phyloP scores from a whole-genome alignment of 2,797 vertebrate species.

The Cossypha caffra region DNA sequence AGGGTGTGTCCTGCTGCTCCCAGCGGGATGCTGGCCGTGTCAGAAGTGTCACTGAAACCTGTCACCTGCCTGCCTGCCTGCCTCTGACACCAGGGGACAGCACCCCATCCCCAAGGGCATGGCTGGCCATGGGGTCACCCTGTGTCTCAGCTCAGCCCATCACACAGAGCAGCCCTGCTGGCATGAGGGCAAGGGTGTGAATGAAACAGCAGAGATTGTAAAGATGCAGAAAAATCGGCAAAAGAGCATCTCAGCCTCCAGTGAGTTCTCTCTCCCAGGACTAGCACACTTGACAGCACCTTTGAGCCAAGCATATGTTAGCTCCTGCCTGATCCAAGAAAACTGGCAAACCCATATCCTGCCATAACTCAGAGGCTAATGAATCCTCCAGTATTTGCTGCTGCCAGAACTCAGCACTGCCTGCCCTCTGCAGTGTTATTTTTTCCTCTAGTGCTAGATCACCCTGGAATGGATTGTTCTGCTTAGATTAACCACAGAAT shows the following conservation, averaged over 20 bases:
- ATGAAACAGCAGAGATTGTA: background rate
- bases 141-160: background rate
- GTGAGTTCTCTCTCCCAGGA: background rate
- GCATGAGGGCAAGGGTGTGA: background rate
- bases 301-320: conserved; percentile 19
- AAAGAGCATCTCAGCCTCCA: background rate
- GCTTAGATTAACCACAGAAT: conserved; percentile 37
- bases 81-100: background rate
- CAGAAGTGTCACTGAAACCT: background rate
- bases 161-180: fast-evolving
- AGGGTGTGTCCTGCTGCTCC: background rate
- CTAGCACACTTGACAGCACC: background rate
- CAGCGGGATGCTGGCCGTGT: fast-evolving
- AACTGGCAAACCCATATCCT: background rate
- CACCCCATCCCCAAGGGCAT: background rate
- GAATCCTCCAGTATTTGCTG: conserved; percentile 10
- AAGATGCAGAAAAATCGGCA: background rate
- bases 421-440: conserved; percentile 11
- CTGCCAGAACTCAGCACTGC: conserved; percentile 36
- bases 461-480: conserved; percentile 20
- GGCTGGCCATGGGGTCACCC: fast-evolving
- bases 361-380: conserved; percentile 40
- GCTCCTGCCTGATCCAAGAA: background rate
- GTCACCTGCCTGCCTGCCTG: background rate
- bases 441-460: conserved; percentile 29